A percentile compares a stretch with the other conserved stretches of the same genome.
Evolutionary conservation across 1,140 invertebrate genomes (phyloP).

Genomic region (Dendroctonus valens): DNA sequence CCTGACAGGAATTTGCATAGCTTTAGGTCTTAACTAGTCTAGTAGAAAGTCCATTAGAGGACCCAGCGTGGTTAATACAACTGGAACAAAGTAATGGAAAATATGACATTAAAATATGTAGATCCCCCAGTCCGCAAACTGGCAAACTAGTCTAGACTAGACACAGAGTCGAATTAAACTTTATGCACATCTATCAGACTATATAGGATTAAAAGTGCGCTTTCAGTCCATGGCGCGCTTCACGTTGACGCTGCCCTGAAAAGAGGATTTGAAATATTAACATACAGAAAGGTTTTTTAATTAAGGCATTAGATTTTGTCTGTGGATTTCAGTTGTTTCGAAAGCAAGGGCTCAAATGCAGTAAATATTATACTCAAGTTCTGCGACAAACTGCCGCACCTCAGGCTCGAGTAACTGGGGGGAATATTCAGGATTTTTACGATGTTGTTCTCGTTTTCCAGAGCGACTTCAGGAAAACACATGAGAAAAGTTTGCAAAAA

Average conservation of each 20-base stretch:
- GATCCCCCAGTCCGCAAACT: conserved; percentile 22
- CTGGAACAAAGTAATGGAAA: conserved; percentile 23
- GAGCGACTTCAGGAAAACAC: too few relatives aligned
- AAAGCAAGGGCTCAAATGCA: too few relatives aligned
- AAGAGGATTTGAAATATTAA: conserved; percentile 34
- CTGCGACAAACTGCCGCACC: too few relatives aligned
- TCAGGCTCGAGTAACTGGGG: too few relatives aligned
- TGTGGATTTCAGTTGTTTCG: conserved; percentile 10
- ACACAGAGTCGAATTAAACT: conserved; percentile 25
- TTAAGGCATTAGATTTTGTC: conserved; percentile 22
- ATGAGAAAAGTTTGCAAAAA: too few relatives aligned
- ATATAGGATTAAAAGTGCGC: conserved; percentile 27
- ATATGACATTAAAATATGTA: conserved; percentile 28
- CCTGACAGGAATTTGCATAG: not conserved
- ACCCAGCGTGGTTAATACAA: not conserved
- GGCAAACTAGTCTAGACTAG: conserved; percentile 28
- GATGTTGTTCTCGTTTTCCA: too few relatives aligned
- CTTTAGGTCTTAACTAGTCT: not conserved
- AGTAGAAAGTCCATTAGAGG: not conserved
- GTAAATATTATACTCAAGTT: too few relatives aligned
- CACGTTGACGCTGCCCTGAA: conserved; percentile 10
- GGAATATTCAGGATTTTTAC: too few relatives aligned
- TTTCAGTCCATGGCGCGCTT: conserved; percentile 15
- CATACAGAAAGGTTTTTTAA: conserved; percentile 33
- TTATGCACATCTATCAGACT: conserved; percentile 32